Evolutionary conservation across 2,797 vertebrate species (phyloP).

Genomic region (Huso huso): DNA sequence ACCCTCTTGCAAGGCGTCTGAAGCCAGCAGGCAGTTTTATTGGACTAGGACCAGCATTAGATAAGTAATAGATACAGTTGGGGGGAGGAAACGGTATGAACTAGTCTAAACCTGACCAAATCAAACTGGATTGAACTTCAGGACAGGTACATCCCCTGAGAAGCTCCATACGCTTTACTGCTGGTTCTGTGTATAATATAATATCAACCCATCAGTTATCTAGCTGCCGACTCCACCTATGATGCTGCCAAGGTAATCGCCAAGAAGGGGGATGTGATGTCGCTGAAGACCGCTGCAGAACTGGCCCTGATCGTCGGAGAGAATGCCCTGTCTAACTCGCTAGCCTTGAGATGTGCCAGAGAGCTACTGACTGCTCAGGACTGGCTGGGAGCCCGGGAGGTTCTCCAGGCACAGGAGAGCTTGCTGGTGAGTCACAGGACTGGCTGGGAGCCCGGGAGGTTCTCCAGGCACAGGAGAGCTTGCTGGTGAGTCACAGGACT

Average conservation of each 20-base stretch:
- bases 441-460: constrained; percentile 64
- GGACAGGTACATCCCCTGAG: too few relatives aligned
- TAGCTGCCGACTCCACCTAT: constrained; percentile 73
- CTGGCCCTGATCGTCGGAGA: constrained; percentile 73
- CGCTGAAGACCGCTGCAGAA: constrained; percentile 69
- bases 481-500: constrained; percentile 52
- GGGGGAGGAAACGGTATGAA: too few relatives aligned
- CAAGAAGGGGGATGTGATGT: constrained; percentile 77
- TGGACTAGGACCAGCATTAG: too few relatives aligned
- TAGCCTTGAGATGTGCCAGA: constrained; percentile 80
- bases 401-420: constrained; percentile 61
- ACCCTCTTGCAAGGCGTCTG: too few relatives aligned
- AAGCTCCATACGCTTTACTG: too few relatives aligned
- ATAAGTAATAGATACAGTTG: too few relatives aligned
- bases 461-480: too few relatives aligned
- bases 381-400: constrained; percentile 75
- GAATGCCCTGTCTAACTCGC: constrained; percentile 58
- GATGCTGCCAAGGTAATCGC: constrained; percentile 86
- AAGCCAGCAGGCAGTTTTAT: too few relatives aligned
- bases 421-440: constrained; percentile 66
- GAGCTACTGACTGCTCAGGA: constrained; percentile 69
- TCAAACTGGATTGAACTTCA: too few relatives aligned
- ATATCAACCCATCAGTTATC: constrained; percentile 53
- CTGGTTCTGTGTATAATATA: too few relatives aligned
- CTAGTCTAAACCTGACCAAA: too few relatives aligned